Base-by-base conservation (phyloP, 2,797 vertebrate species). In the Dicrostonyx torquatus region DNA sequence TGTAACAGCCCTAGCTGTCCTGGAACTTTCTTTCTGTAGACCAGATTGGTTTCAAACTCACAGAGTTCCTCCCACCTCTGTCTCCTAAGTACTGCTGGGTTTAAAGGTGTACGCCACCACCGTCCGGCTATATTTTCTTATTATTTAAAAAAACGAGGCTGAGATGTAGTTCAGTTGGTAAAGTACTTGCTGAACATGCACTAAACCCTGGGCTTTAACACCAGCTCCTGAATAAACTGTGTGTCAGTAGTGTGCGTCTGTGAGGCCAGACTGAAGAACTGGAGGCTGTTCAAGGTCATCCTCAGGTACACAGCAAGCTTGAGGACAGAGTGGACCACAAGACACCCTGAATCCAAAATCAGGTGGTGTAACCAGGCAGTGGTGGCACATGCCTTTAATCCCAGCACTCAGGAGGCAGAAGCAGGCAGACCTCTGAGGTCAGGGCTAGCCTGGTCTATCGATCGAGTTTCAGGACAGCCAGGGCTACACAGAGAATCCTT, bases 111-210 rank as follows among this genome's bases (percentile, higher is more conserved):
- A 18, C 18, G 2, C 55, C 18, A 55, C 55, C 55, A 55, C 18
- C 20, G 18, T 18, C 6, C 55, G 5, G 55, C 18, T 58, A 58
- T 20, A 58, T 20, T 58, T 90, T 55, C 60, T 90, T 96, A 91
- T 89, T 86, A 68, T 45, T 58, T 58, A 70, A 90, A 91, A 77
- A 77, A 87, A 88, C 79, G 53, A 50, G 84, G n/a, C 58, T 20
- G 60, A 14, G 64, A 4, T 10, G 6, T 60, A 45, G 66, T 55
- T 72, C 50, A 60, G 24, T 26, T 66, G 45, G 60, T 40, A 29
- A 24, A 62, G 20, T 62, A 24, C 55, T 62, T 48, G 7, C 22
- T 5, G 29, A 55, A 12, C 14, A 72, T 13, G 13, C n/a, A 37
- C 2, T 14, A 77, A 45, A 31, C 43, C 22, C 58, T 64, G 58